Percentiles rank a stretch among this genome's conserved stretches.
Evolutionary conservation across 2,888 invertebrate genomes (phyloP).

Genomic region (Gymnosoma rotundatum): DNA sequence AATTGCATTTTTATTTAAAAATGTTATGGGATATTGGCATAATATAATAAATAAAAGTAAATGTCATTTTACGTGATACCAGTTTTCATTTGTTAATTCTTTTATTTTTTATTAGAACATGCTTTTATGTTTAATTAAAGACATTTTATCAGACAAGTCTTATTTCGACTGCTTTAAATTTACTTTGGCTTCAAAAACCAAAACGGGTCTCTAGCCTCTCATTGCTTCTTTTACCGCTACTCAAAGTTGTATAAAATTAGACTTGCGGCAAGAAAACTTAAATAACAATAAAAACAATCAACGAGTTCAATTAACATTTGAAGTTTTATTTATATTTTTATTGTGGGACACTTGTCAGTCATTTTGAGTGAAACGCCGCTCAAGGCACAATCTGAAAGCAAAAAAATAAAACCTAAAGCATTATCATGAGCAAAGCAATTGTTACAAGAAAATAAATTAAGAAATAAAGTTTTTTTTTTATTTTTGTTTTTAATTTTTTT

Average conservation of each 20-base stretch:
- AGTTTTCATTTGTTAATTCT: too few relatives aligned
- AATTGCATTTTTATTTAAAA: too few relatives aligned
- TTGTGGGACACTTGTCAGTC: slow-evolving; percentile 60
- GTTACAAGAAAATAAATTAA: slow-evolving; percentile 64
- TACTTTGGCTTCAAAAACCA: too few relatives aligned
- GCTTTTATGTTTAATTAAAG: too few relatives aligned
- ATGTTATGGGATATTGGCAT: too few relatives aligned
- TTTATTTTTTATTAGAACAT: too few relatives aligned
- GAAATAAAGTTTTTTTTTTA: slow-evolving; percentile 58
- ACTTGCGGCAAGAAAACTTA: not conserved
- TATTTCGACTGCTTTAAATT: too few relatives aligned
- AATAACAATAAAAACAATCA: slow-evolving; percentile 32
- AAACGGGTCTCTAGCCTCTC: too few relatives aligned
- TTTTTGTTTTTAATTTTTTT: slow-evolving; percentile 5
- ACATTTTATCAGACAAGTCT: too few relatives aligned
- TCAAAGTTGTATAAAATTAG: not conserved
- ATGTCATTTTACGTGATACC: too few relatives aligned
- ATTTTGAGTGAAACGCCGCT: slow-evolving; percentile 50
- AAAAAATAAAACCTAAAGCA: not conserved
- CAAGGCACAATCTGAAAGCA: slow-evolving; percentile 31
- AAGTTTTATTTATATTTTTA: slow-evolving; percentile 21
- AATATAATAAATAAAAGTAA: too few relatives aligned
- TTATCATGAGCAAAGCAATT: slow-evolving; percentile 47
- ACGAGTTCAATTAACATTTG: slow-evolving; percentile 65
- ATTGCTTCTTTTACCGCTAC: too few relatives aligned